phyloP scores from a whole-genome alignment of 1,140 invertebrate species.

The Akabosia matsudoensis region DNA sequence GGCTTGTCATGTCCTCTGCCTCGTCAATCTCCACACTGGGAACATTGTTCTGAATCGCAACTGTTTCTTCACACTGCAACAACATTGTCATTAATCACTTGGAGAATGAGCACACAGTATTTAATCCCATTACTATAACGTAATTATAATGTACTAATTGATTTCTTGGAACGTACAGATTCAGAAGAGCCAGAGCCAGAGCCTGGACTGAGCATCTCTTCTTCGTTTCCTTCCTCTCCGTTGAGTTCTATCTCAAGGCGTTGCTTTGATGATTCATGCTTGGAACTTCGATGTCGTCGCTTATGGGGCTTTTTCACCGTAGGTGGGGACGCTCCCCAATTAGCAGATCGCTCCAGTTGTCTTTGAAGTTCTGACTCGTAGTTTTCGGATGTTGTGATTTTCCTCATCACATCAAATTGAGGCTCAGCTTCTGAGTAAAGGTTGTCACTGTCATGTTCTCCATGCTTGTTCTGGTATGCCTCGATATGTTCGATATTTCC shows the following conservation, averaged over 20 bases:
- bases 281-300: not conserved
- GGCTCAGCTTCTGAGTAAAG: constrained; percentile 2
- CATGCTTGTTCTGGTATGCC: not conserved
- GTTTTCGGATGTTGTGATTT: constrained; percentile 31
- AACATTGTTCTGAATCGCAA: constrained; percentile 48
- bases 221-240: constrained; percentile 3
- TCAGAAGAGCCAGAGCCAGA: constrained; percentile 5
- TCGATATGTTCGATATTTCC: no score
- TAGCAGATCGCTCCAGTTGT: constrained; percentile 42
- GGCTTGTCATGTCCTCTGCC: constrained; percentile 25
- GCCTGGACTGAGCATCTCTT: constrained; percentile 22
- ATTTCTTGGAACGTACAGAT: constrained; percentile 24
- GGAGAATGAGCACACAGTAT: not conserved
- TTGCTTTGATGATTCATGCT: not conserved
- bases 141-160: not conserved
- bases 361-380: constrained; percentile 43
- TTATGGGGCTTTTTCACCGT: not conserved
- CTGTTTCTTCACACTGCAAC: constrained; percentile 33
- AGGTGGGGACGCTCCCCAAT: not conserved
- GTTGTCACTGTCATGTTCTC: not conserved
- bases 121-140: not conserved
- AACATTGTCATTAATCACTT: not conserved
- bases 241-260: not conserved
- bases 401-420: constrained; percentile 34
- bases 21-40: constrained; percentile 49